phyloP scores from a whole-genome alignment of 1,140 invertebrate genomes.

The Drosophila navojoa region DNA sequence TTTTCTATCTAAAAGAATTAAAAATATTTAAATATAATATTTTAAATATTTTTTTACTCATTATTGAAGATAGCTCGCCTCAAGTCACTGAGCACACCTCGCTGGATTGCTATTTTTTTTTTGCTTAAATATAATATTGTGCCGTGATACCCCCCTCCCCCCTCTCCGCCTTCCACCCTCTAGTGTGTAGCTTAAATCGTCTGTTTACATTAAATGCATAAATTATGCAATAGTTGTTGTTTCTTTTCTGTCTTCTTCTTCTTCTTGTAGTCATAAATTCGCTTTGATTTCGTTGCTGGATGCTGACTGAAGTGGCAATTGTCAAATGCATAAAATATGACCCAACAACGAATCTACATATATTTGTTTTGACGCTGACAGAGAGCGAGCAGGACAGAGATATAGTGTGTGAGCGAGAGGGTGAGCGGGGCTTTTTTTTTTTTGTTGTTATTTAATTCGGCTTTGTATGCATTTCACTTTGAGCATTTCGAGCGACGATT shows the following conservation, averaged over 20 bases:
- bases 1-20: too few species aligned
- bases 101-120: too few species aligned
- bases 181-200: constrained; percentile 54
- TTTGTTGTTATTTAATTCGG: constrained; percentile 41
- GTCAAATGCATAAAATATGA: constrained; percentile 79
- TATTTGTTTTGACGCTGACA: constrained; percentile 20
- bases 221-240: constrained; percentile 73
- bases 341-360: constrained; percentile 35
- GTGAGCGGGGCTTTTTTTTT: constrained; percentile 28
- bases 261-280: constrained; percentile 56
- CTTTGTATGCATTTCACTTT: constrained; percentile 68
- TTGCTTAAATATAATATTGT: neutral
- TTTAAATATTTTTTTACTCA: too few species aligned
- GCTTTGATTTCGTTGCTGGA: constrained; percentile 63
- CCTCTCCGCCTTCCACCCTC: too few species aligned
- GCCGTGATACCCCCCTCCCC: too few species aligned
- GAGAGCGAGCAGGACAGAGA: neutral
- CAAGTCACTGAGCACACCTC: too few species aligned
- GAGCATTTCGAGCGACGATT: constrained; percentile 44
- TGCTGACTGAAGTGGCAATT: constrained; percentile 59
- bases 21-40: too few species aligned
- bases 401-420: neutral
- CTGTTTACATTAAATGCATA: constrained; percentile 80
- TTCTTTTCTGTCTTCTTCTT: constrained; percentile 10
- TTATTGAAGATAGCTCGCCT: too few species aligned